A percentile compares a stretch with the other conserved stretches of the same genome.
Evolutionary conservation across 2,797 vertebrate genomes (phyloP).

Genomic region (Siniperca undulata): DNA sequence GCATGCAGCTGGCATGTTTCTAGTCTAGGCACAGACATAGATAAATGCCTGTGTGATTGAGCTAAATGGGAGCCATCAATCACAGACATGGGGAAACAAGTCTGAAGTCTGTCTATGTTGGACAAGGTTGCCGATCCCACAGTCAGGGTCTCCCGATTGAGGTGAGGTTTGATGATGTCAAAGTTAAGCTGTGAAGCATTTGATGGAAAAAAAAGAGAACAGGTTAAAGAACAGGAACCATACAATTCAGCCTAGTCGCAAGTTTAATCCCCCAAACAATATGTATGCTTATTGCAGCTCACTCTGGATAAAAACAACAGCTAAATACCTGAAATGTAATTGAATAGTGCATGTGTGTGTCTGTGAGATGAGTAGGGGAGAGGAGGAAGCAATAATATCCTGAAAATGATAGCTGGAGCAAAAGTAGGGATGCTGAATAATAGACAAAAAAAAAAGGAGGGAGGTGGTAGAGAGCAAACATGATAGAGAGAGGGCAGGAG

Average conservation of each 20-base stretch:
- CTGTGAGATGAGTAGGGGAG: neutral
- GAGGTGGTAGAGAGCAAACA: slow-evolving; percentile 34
- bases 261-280: slow-evolving; percentile 12
- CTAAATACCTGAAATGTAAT: slow-evolving; percentile 20
- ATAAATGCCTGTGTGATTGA: slow-evolving; percentile 38
- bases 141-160: neutral
- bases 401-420: slow-evolving; percentile 58
- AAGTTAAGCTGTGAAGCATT: neutral
- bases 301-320: slow-evolving; percentile 13
- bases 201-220: slow-evolving; percentile 3
- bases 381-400: slow-evolving; percentile 46
- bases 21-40: slow-evolving; percentile 22
- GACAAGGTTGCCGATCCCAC: slow-evolving; percentile 7
- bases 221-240: neutral
- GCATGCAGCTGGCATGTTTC: slow-evolving; percentile 18
- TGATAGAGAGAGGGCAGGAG: slow-evolving; percentile 1
- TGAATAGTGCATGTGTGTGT: neutral
- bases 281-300: neutral
- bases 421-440: slow-evolving; percentile 29
- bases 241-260: neutral
- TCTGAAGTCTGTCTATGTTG: no score
- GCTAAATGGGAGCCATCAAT: slow-evolving; percentile 58
- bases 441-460: slow-evolving; percentile 8
- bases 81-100: slow-evolving; percentile 19
- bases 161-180: slow-evolving; percentile 19